These are phyloP conservation scores for Drosophila ezoana DNA, from an alignment of 2,888 invertebrate genomes.

Conservation along the genomic window DNA sequence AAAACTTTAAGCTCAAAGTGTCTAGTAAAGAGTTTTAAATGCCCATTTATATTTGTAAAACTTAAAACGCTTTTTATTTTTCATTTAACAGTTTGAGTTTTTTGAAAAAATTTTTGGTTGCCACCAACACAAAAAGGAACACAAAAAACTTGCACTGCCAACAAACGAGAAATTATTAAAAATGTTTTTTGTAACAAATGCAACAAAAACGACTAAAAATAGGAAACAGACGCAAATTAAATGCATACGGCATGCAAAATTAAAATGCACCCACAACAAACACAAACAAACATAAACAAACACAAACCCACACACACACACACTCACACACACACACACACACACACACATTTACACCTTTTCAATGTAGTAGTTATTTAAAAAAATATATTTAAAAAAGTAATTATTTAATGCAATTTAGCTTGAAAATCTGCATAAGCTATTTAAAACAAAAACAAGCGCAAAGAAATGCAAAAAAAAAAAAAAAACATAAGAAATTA, in stretches of 20 bases:
- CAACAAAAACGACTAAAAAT: constrained; percentile 20
- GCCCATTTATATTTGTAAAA: background rate
- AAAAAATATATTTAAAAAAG: constrained; percentile 51
- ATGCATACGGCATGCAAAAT: constrained; percentile 32
- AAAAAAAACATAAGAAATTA: constrained; percentile 1
- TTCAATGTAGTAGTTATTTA: constrained; percentile 63
- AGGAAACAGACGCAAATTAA: constrained; percentile 21
- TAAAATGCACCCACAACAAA: constrained; percentile 23
- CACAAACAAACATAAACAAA: constrained; percentile 19
- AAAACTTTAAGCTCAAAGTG: background rate
- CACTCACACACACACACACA: constrained; percentile 9
- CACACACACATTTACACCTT: constrained; percentile 24
- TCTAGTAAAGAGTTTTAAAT: background rate
- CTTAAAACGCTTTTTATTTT: background rate
- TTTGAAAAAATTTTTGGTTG: constrained; percentile 24
- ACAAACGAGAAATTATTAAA: constrained; percentile 41
- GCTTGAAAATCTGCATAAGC: constrained; percentile 45
- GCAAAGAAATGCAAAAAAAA: constrained; percentile 20
- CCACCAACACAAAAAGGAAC: constrained; percentile 23
- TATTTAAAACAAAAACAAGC: constrained; percentile 36
- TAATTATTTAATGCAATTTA: constrained; percentile 61
- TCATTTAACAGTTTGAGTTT: constrained; percentile 37
- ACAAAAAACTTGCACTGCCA: constrained; percentile 72
- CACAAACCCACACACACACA: constrained; percentile 14
- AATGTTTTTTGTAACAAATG: constrained; percentile 44